Evolutionary conservation across 2,797 vertebrate genomes (phyloP).

Genomic region (Phataginus tricuspis): DNA sequence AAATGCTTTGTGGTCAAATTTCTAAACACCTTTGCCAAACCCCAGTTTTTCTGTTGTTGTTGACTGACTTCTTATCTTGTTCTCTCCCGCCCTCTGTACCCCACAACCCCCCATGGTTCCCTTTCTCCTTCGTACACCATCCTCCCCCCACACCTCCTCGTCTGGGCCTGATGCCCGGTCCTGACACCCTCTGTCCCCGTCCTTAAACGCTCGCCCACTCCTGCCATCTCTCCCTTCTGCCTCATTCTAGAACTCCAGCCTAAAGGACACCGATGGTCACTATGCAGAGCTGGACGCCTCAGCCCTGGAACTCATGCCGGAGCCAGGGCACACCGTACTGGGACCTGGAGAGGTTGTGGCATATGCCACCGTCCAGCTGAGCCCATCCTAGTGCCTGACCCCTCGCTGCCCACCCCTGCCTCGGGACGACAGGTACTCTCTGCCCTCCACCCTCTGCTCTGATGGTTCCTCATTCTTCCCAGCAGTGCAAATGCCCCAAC

Average conservation of each 20-base stretch:
- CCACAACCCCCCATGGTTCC: background rate
- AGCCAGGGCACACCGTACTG: slow-evolving; percentile 89
- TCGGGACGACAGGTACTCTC: slow-evolving; percentile 90
- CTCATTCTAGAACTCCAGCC: slow-evolving; percentile 91
- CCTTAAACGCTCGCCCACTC: fast-evolving
- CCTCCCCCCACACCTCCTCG: background rate
- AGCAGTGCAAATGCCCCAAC: background rate
- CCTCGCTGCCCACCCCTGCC: slow-evolving; percentile 91
- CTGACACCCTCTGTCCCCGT: background rate
- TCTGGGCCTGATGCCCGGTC: background rate
- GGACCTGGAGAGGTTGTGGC: slow-evolving; percentile 90
- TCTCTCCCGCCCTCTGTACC: background rate
- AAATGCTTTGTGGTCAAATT: background rate
- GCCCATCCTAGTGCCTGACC: slow-evolving; percentile 92
- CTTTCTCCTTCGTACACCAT: background rate
- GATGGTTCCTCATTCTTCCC: background rate
- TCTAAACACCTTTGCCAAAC: background rate
- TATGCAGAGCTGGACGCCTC: slow-evolving; percentile 97
- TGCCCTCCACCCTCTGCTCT: background rate
- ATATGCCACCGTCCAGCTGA: slow-evolving; percentile 94
- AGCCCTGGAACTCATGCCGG: slow-evolving; percentile 92
- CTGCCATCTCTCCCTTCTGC: background rate
- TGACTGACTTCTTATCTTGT: background rate
- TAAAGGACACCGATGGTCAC: slow-evolving; percentile 94
- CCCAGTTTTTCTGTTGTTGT: background rate